Evolutionary conservation across 2,888 invertebrate genomes (phyloP), one percentile per base, ranked within the genome.

Genomic region (Spatulosminthurus flaviceps): DNA sequence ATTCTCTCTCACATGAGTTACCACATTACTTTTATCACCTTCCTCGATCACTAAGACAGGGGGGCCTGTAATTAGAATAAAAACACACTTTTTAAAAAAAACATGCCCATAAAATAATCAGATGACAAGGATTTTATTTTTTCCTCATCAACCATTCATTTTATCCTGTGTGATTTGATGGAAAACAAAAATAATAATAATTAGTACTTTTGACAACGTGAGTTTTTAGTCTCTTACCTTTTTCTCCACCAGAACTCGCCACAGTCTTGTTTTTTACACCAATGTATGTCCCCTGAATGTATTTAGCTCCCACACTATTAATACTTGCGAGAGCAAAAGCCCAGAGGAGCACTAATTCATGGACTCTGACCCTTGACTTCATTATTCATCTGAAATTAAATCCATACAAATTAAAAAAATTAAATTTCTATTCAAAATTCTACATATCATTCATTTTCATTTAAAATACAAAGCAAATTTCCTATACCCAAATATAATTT

Each of bases 1-100:
- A 43, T 83, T 83, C 13, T 81, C 81, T 9, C 85, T 80, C 4
- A 79, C 80, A 28, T 69, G 73, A 22, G 71, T 71, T n/a, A 42
- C 22, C n/a, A 81, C 72, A 24, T 60, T 67, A 24, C 28, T 51
- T 28, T 64, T 73, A 22, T 26, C 61, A 13, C 22, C 73, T 42
- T 5, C 41, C 0, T 79, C 72, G 24, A 60, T 60, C 0, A 24
- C 43, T 19, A 81, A 26, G 29, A 79, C 21, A 21, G 81, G 81
- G 11, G 81, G 81, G 74, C 71, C 81, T 81, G 64, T 24, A 61
- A 24, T 51, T 11, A 51, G 4, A 9, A 51, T 41, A 7, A 41
- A 41, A 9, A 41, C 7, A 41, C 41, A 41, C 13, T 41, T 41
- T 41, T 7, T 41, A 41, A 41, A 13, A 41, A 41, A 7, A 41